Conservation (phyloP, 2,113 vertebrate genomes). For the Cyanoramphus novaezelandiae region DNA sequence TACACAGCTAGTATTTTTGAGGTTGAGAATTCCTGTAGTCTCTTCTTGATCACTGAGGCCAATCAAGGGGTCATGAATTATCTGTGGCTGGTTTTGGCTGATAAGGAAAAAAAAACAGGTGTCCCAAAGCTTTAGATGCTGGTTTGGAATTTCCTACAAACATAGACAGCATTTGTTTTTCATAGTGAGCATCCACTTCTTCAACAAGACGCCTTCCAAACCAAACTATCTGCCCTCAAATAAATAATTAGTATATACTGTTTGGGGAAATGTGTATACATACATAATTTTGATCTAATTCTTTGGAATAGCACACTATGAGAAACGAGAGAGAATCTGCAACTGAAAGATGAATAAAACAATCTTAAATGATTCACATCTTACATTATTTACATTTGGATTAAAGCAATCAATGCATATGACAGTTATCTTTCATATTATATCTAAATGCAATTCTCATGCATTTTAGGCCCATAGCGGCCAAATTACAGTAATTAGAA, state of each 20-base stretch:
- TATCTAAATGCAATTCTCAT: neutral
- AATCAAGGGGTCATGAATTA: neutral
- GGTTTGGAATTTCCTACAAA: neutral
- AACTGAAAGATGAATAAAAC: neutral
- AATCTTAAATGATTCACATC: neutral
- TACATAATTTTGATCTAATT: neutral
- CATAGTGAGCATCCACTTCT: neutral
- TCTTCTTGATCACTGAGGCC: neutral
- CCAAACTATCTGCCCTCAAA: neutral
- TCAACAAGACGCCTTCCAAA: neutral
- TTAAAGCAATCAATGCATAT: neutral
- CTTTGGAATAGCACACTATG: neutral
- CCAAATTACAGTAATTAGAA: neutral
- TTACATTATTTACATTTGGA: neutral
- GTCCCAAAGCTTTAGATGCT: neutral
- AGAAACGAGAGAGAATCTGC: neutral
- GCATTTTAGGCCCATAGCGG: neutral
- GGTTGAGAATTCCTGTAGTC: neutral
- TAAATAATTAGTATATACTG: neutral
- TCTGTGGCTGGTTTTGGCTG: neutral
- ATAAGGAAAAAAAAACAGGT: neutral
- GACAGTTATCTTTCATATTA: neutral
- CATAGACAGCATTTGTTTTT: neutral
- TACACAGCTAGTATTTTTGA: neutral
- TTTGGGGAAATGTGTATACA: neutral